A percentile compares a stretch with the other conserved stretches of the same genome.
Conservation (phyloP, 2,797 vertebrate genomes). For the Onychomys leucogaster region DNA sequence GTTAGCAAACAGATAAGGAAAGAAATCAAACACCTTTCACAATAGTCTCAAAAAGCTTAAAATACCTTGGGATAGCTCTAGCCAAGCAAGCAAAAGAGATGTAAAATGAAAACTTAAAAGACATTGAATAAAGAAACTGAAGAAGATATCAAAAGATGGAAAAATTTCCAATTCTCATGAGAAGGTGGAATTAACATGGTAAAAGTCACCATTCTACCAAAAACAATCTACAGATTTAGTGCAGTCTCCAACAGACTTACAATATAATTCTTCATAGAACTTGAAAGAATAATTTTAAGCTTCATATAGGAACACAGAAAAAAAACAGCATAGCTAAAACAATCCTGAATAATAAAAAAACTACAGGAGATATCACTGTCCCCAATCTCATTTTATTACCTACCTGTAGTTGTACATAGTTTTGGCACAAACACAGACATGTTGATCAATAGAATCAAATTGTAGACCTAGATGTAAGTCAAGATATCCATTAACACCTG, state of each 20-base stretch:
- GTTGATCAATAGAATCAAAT: background rate
- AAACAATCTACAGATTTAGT: background rate
- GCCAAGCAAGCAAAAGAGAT: background rate
- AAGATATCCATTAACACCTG: background rate
- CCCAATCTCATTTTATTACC: background rate
- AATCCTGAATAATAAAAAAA: background rate
- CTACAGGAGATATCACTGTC: background rate
- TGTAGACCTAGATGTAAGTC: background rate
- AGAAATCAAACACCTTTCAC: background rate
- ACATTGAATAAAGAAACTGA: background rate
- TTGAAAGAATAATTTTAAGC: background rate
- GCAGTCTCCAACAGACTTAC: too few relatives aligned
- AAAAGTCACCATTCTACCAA: background rate
- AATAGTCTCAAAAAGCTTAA: background rate
- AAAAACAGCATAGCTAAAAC: background rate
- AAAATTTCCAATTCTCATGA: background rate
- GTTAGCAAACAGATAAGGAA: background rate
- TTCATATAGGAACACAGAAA: background rate
- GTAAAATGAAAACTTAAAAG: background rate
- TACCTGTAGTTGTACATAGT: background rate
- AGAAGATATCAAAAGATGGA: background rate
- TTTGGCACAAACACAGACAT: background rate
- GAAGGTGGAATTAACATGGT: background rate
- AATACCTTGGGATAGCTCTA: background rate
- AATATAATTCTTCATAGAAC: background rate